Evolutionary conservation across 2,113 vertebrate genomes (phyloP), one percentile per base, ranked within the genome.

Genomic region (Varanus komodoensis): DNA sequence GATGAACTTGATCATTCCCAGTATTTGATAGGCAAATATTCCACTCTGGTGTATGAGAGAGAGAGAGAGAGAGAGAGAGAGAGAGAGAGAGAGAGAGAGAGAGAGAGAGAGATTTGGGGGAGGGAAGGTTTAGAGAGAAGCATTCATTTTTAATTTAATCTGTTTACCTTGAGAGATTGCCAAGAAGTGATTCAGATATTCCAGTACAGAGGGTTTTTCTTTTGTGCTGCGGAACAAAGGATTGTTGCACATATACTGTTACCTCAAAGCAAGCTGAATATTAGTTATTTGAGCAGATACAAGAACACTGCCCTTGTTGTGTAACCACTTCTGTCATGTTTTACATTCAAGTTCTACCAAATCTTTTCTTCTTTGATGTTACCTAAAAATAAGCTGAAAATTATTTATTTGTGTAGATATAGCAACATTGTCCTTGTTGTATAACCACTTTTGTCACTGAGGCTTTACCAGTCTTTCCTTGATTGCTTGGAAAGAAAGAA

Each of bases 161-260:
- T 97, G 96, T 98, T 97, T 98, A 96, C 97, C 96, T 98, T 98
- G 97, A 97, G 96, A 95, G 94, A 93, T 94, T 96, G 97, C 97
- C 97, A 98, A 93, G 92, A 93, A 94, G 93, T 97, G 96, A 97
- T 96, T 96, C 97, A 97, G 93, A 96, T 96, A 96, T 97, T 97
- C 95, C 95, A 93, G 93, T 91, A 96, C 96, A 95, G 95, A 90
- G 92, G 89, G 91, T 88, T 97, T 97, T 97, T 96, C 95, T 97
- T 96, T 97, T 97, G 94, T 97, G 94, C 96, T 92, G 77, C 92
- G 89, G 92, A 96, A 98, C 97, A 98, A 98, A 98, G 96, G 96
- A 96, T 93, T 98, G 96, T 96, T 96, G 96, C 97, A 95, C 95
- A 92, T 95, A 93, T 95, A 92, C 93, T 96, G 85, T 91, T 95